Conservation (phyloP, 2,797 vertebrate genomes). For the Danio choprae region DNA sequence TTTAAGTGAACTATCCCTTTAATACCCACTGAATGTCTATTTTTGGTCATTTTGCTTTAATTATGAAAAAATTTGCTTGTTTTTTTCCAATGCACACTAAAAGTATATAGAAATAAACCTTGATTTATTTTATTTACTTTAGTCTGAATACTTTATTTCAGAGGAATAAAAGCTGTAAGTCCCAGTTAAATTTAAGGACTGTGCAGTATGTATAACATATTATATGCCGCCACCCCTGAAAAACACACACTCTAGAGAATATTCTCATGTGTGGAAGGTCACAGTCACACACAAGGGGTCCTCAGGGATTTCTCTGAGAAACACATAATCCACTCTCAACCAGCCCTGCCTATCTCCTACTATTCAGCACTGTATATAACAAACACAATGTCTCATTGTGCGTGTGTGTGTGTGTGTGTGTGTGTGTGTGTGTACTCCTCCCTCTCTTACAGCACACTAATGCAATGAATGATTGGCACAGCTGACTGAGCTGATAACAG, state of each 20-base stretch:
- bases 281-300: slow-evolving; percentile 25
- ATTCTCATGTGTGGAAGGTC: slow-evolving; percentile 31
- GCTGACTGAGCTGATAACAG: slow-evolving; percentile 55
- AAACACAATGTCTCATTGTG: slow-evolving; percentile 54
- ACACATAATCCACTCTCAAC: slow-evolving; percentile 43
- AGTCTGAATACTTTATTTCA: not conserved
- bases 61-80: no score
- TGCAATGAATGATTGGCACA: slow-evolving; percentile 55
- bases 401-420: slow-evolving; percentile 30
- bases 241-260: not conserved
- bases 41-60: no score
- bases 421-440: slow-evolving; percentile 28
- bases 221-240: not conserved
- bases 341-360: slow-evolving; percentile 54
- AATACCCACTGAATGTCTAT: no score
- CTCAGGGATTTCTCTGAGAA: slow-evolving; percentile 47
- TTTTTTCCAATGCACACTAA: no score
- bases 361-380: slow-evolving; percentile 46
- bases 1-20: no score
- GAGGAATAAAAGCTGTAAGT: not conserved
- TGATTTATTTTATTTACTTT: not conserved
- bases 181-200: not conserved
- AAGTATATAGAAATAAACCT: not conserved
- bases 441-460: slow-evolving; percentile 33
- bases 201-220: not conserved